A percentile compares a stretch with the other conserved stretches of the same genome.
These are phyloP conservation scores for Archivesica marissinica DNA, from an alignment of 1,140 invertebrate species.

Conservation along the genomic window DNA sequence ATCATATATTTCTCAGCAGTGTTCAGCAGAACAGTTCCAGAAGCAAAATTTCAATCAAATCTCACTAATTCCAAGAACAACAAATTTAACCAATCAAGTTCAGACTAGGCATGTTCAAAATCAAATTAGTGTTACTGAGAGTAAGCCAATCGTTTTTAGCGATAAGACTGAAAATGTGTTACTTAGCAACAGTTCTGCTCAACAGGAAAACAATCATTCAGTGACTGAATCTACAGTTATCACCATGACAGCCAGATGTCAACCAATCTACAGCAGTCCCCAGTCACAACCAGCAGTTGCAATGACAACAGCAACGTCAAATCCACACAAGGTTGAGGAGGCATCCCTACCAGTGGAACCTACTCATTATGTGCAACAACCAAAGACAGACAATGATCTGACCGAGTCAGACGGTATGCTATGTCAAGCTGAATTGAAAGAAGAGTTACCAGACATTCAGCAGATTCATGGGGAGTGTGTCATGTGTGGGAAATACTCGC, in stretches of 20 bases:
- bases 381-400: not conserved
- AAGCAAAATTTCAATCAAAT: too few species aligned
- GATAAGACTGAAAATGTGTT: too few species aligned
- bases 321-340: not conserved
- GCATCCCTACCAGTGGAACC: not conserved
- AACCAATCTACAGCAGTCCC: not conserved
- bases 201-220: too few species aligned
- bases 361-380: not conserved
- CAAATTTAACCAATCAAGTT: too few species aligned
- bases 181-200: too few species aligned
- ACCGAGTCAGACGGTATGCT: not conserved
- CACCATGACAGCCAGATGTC: not conserved
- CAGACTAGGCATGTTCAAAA: too few species aligned
- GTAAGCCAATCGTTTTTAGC: too few species aligned
- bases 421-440: not conserved
- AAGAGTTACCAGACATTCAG: constrained; percentile 48
- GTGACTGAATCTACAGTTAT: too few species aligned
- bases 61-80: too few species aligned
- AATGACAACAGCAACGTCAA: not conserved
- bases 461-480: constrained; percentile 54
- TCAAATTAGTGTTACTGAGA: too few species aligned
- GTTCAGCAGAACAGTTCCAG: too few species aligned
- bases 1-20: too few species aligned
- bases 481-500: constrained; percentile 54
- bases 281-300: not conserved